Base-by-base conservation (phyloP, 2,113 vertebrate genomes). In the Diadophis punctatus region DNA sequence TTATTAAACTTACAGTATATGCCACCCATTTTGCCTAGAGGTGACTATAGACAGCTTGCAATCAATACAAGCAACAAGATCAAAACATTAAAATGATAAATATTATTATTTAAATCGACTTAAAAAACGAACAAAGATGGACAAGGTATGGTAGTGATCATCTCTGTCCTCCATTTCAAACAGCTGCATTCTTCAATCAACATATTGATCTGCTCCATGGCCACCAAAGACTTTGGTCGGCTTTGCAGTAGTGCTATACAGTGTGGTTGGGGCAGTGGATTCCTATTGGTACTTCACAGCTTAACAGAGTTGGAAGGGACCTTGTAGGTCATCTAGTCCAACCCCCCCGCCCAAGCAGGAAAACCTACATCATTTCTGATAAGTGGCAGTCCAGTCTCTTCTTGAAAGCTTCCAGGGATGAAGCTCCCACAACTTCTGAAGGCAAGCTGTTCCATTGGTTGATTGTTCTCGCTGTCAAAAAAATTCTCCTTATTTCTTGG, bases 171-270 rank as follows among this genome's bases (percentile, higher is more conserved):
- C 0, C 96, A 95, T 96, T 97, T 98, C 91, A 97, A 95, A 91
- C 94, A 97, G 80, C 97, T 98, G 87, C 96, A 97, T 55, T 97
- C 96, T 34, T 96, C 93, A 0, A 95, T 96, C 86, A 97, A 97
- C 92, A 95, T 98, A 49, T 94, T 97, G 49, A 97, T 97, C 56
- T 95, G 96, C 20, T 97, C 97, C 91, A 95, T 96, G 97, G 96
- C 96, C 0, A 0, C 92, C 80, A 95, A 96, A 0, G 97, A 97
- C 30, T 97, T 95, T 97, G 0, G 55, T 97, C 91, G 95, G 95
- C 27, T 95, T 97, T 52, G 60, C 95, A 46, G 30, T 98, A 89
- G 96, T 96, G 97, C 97, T 96, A 0, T 97, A 95, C 0, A 96
- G 96, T 51, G 97, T 96, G 96, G 89, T 97, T 86, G 94, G 97